A percentile compares a stretch with the other conserved stretches of the same genome.
Conservation (phyloP, 2,113 vertebrate genomes). For the Pteronura brasiliensis region DNA sequence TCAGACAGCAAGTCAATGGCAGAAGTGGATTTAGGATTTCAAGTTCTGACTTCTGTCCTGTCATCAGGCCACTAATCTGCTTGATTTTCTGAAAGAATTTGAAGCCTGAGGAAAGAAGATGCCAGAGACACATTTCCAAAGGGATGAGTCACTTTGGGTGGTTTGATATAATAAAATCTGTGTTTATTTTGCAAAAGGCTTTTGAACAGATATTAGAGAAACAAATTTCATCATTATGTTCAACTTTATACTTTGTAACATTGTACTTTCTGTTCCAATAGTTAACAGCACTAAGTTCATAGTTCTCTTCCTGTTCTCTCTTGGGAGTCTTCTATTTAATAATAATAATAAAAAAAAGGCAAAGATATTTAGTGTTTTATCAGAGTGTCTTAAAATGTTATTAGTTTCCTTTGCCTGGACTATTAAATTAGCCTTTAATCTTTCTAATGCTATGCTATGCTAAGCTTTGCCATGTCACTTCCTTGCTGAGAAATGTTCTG, state of each 20-base stretch:
- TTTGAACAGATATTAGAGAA: slow-evolving; percentile 71
- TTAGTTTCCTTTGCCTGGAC: not conserved
- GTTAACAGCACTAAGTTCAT: slow-evolving; percentile 34
- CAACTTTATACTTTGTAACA: slow-evolving; percentile 61
- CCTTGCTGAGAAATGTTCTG: not conserved
- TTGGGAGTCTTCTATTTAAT: slow-evolving; percentile 27
- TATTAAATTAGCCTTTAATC: not conserved
- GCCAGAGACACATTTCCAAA: slow-evolving; percentile 61
- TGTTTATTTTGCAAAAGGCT: slow-evolving; percentile 70
- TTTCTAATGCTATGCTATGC: not conserved
- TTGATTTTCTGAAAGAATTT: slow-evolving; percentile 58
- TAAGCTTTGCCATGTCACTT: not conserved
- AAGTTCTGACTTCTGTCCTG: slow-evolving; percentile 63
- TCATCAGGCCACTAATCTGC: slow-evolving; percentile 59
- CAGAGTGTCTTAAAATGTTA: not conserved
- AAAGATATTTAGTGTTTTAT: slow-evolving; percentile 43
- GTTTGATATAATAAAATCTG: slow-evolving; percentile 60
- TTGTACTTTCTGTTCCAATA: slow-evolving; percentile 69
- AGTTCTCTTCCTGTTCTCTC: slow-evolving; percentile 29
- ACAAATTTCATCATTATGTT: slow-evolving; percentile 70
- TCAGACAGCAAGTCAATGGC: not conserved
- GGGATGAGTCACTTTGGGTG: slow-evolving; percentile 38
- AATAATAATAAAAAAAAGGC: not conserved
- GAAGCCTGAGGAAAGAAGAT: slow-evolving; percentile 58
- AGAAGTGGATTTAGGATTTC: slow-evolving; percentile 41